Evolutionary conservation across 2,888 invertebrate genomes (phyloP), one percentile per base, ranked within the genome.

Genomic region (Heteromurus nitidus): DNA sequence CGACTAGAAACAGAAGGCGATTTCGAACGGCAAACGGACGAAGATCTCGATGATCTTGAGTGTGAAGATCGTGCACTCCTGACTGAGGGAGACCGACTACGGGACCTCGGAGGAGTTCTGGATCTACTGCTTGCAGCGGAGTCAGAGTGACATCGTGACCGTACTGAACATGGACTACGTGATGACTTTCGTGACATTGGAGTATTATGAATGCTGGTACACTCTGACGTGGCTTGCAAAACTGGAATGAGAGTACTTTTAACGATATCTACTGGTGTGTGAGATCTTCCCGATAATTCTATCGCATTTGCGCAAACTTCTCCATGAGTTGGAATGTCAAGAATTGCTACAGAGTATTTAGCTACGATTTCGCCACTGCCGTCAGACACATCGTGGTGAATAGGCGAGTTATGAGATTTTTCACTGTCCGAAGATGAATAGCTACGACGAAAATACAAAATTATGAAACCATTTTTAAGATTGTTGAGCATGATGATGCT

Each of bases 281-380:
- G 60, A 58, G 73, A 80, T 50, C 68, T 24, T 31, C 28, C 58
- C 3, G 80, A 62, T 44, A 80, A 58, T 60, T 80, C 80, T 42
- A 80, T 74, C 11, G 74, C 55, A 42, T 80, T 80, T 68, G 80
- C 80, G 11, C 55, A 74, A 1, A 80, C 53, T 62, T 60, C 80
- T 53, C 75, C 81, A 36, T 82, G 82, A 69, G 65, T 73, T 31
- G 84, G 79, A 81, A 85, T 82, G 73, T 85, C 81, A 36, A 85
- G 58, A 55, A 85, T 82, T 73, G 85, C 84, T 44, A 85, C 79
- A 22, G 85, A 84, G 83, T 85, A 85, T 84, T 85, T 85, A 22
- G 82, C 76, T 44, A 82, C 69, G 74, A 84, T 82, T 77, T 62
- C 75, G 30, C 72, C 74, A 69, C 58, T 55, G 7, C 50, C 58